A percentile compares a stretch with the other conserved stretches of the same genome.
phyloP scores from a whole-genome alignment of 2,888 invertebrate genomes.

The Sesia apiformis region DNA sequence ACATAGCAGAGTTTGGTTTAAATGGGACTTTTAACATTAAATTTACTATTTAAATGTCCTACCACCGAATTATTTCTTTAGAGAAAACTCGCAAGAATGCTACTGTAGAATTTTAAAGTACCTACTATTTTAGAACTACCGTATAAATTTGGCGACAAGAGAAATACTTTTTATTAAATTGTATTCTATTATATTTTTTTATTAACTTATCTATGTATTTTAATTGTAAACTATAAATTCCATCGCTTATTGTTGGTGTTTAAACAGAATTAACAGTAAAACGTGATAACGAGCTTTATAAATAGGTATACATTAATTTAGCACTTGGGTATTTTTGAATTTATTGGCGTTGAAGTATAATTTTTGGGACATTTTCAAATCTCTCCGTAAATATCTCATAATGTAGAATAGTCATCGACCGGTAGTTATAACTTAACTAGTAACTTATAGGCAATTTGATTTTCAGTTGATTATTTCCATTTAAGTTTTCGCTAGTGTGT shows the following conservation, averaged over 20 bases:
- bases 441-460: no score
- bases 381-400: no score
- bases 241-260: constrained; percentile 48
- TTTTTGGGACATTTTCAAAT: no score
- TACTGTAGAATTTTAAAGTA: constrained; percentile 58
- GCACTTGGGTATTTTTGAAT: no score
- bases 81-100: constrained; percentile 48
- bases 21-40: constrained; percentile 26
- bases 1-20: constrained; percentile 41
- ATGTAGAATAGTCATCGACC: no score
- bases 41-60: constrained; percentile 33
- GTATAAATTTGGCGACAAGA: constrained; percentile 63
- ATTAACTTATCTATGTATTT: constrained; percentile 39
- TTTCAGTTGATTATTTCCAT: no score
- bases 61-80: constrained; percentile 33
- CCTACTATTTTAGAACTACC: constrained; percentile 51
- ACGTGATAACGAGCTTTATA: no score
- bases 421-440: no score
- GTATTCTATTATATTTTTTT: constrained; percentile 28
- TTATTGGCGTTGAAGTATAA: no score
- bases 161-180: constrained; percentile 46
- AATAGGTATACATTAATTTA: no score
- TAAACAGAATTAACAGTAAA: constrained; percentile 19
- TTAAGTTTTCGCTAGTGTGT: no score
- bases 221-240: constrained; percentile 60